Percentiles rank a stretch among this genome's conserved stretches.
These are phyloP conservation scores for Toxostoma redivivum DNA, from an alignment of 2,113 vertebrate genomes.

Conservation along the genomic window DNA sequence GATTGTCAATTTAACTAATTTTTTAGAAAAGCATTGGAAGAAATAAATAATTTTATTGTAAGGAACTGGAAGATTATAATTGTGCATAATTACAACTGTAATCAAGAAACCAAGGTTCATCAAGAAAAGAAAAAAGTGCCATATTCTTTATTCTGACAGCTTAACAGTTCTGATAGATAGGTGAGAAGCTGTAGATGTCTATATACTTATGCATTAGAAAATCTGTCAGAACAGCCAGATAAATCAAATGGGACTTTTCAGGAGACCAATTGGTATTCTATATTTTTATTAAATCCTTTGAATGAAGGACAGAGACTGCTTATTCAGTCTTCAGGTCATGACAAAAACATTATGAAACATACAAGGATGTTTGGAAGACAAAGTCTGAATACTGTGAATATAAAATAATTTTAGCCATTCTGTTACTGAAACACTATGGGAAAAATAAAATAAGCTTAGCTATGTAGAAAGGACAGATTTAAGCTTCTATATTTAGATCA, in stretches of 20 bases:
- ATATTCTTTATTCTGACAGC: not conserved
- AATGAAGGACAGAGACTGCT: not conserved
- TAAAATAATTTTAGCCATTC: not conserved
- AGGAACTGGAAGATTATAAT: not conserved
- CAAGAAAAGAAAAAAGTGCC: not conserved
- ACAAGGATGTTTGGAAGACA: not conserved
- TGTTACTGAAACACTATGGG: not conserved
- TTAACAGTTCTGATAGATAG: not conserved
- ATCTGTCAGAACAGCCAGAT: not conserved
- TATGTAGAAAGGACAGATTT: not conserved
- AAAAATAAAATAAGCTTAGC: not conserved
- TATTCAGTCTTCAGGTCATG: not conserved
- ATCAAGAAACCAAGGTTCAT: not conserved
- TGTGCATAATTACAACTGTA: not conserved
- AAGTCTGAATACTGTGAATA: not conserved
- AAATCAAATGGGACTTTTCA: not conserved
- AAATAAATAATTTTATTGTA: not conserved
- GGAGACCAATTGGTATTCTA: not conserved
- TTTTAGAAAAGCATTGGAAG: not conserved
- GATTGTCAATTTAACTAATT: not conserved
- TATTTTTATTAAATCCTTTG: not conserved
- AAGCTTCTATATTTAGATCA: not conserved
- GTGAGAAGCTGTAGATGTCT: not conserved
- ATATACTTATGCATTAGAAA: not conserved
- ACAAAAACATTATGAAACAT: not conserved